Conservation (phyloP, 2,797 vertebrate species). For the Bryconaethiops microstoma region DNA sequence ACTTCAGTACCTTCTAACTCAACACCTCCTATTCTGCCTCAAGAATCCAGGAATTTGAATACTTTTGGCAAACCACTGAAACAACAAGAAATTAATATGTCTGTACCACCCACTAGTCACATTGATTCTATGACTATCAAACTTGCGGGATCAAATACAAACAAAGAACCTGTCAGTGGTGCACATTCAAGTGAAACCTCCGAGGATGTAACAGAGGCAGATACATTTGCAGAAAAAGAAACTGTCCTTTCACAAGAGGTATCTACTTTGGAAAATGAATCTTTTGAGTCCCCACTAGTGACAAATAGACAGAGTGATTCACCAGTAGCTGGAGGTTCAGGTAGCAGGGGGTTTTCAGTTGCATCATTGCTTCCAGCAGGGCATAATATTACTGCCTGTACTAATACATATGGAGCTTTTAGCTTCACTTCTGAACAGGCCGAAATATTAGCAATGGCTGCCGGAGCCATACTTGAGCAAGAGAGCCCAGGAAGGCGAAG, state of each 20-base stretch:
- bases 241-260: constrained; percentile 77
- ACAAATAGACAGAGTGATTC: constrained; percentile 87
- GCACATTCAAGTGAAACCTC: constrained; percentile 61
- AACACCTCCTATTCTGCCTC: constrained; percentile 42
- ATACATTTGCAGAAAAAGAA: constrained; percentile 76
- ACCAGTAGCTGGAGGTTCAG: constrained; percentile 85
- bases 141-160: constrained; percentile 51
- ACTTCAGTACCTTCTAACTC: constrained; percentile 55
- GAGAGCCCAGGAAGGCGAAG: constrained; percentile 80
- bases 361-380: constrained; percentile 94
- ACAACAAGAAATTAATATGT: constrained; percentile 58
- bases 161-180: constrained; percentile 58
- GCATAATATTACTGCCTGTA: constrained; percentile 76
- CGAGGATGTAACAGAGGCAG: constrained; percentile 64
- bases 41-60: constrained; percentile 69
- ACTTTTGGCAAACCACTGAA: constrained; percentile 52
- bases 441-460: constrained; percentile 91
- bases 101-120: constrained; percentile 57
- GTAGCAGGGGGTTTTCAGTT: constrained; percentile 91
- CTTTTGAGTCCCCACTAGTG: constrained; percentile 74
- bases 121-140: constrained; percentile 61
- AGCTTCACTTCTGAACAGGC: constrained; percentile 91
- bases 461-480: constrained; percentile 91
- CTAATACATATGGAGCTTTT: constrained; percentile 84
- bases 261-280: constrained; percentile 85